Evolutionary conservation across 2,888 invertebrate genomes (phyloP).

Genomic region (Brachynemurus nebulosus): DNA sequence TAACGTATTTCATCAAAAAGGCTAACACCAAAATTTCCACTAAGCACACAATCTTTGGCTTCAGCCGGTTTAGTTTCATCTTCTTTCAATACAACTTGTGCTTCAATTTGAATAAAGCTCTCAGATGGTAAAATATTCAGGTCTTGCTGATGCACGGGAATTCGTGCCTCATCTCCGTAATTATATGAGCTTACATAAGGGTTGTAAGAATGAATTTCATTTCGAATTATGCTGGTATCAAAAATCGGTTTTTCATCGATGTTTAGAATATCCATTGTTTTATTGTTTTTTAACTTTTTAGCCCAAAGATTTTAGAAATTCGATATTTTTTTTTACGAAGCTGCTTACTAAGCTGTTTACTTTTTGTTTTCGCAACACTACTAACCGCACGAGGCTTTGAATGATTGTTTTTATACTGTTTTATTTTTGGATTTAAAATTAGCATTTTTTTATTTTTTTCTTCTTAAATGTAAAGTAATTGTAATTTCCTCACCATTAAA

Average conservation of each 20-base stretch:
- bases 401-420: neutral
- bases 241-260: neutral
- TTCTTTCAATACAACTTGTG: neutral
- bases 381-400: too few relatives aligned
- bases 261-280: conserved; percentile 1
- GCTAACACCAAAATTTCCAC: neutral
- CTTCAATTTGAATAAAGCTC: neutral
- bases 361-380: too few relatives aligned
- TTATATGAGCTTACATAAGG: neutral
- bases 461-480: conserved; percentile 4
- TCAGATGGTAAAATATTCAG: neutral
- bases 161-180: neutral
- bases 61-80: neutral
- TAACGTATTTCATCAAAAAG: neutral
- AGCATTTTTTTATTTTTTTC: too few relatives aligned
- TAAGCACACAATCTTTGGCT: neutral
- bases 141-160: neutral
- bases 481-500: conserved; percentile 5
- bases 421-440: neutral
- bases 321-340: neutral
- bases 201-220: neutral
- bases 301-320: neutral
- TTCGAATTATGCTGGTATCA: neutral
- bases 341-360: too few relatives aligned
- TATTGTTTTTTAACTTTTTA: neutral